phyloP scores from a whole-genome alignment of 2,113 vertebrate genomes.

The Xyliphius kryptos region DNA sequence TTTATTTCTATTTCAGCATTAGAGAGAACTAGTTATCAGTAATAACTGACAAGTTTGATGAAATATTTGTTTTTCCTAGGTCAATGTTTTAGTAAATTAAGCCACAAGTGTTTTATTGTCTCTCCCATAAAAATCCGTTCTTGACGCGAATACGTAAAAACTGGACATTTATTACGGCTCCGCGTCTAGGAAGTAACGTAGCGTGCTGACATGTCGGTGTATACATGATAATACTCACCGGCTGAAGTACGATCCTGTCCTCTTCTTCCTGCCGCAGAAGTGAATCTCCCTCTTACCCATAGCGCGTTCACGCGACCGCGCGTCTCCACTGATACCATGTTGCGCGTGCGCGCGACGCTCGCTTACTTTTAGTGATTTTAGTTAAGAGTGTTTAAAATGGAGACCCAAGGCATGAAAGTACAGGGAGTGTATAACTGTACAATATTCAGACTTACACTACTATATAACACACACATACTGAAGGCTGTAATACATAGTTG shows the following conservation, averaged over 20 bases:
- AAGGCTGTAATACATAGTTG: too few relatives aligned
- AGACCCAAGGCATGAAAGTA: too few relatives aligned
- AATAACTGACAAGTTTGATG: too few relatives aligned
- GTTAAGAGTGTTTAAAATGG: too few relatives aligned
- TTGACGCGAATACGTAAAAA: background rate
- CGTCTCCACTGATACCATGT: conserved; percentile 5
- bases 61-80: too few relatives aligned
- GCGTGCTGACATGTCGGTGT: background rate
- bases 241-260: background rate
- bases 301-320: conserved; percentile 12
- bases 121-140: background rate
- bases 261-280: background rate
- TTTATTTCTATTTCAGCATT: too few relatives aligned
- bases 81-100: too few relatives aligned
- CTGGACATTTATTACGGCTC: background rate
- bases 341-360: conserved; percentile 15
- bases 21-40: too few relatives aligned
- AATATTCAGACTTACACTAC: too few relatives aligned
- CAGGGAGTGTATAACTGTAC: too few relatives aligned
- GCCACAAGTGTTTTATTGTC: too few relatives aligned
- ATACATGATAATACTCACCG: conserved; percentile 1
- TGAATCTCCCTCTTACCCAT: background rate
- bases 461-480: too few relatives aligned
- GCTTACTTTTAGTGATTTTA: conserved; percentile 20
- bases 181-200: background rate